Base-by-base conservation (phyloP, 2,113 vertebrate species). In the Stercorarius parasiticus region DNA sequence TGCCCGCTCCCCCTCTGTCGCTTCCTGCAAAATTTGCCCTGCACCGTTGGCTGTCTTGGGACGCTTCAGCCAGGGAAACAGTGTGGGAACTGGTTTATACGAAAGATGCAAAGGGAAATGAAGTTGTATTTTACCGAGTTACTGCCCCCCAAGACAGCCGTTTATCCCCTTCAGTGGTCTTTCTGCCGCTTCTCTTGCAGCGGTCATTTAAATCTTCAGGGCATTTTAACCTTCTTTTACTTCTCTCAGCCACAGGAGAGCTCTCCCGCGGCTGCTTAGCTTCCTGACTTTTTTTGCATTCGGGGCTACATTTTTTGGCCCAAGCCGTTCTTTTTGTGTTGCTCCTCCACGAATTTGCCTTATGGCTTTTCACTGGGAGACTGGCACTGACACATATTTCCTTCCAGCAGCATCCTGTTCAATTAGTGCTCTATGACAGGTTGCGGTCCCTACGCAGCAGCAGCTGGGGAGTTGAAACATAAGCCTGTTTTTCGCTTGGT, bases 401-500 rank as follows among this genome's bases (percentile, higher is more conserved):
- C 88, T 97, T 92, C 82, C 93, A 53, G 82, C 78, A 97, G 74
- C 85, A 95, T 97, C 86, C 96, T 96, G 92, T 96, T 98, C 97
- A 97, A 96, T 97, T 97, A 97, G 93, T 86, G 81, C 94, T 95
- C 74, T 88, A 83, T 96, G 95, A 74, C 91, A 97, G 80, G 91
- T 82, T 71, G 53, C 5, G 17, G 88, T 94, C 92, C 88, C 95
- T 91, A 77, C 92, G 87, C 86, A 78, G 92, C 91, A 86, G 93
- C 96, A 91, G 34, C 77, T 90, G 78, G 87, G 94, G 96, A 98
- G 52, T 77, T 66, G 95, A 96, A 97, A 97, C 90, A 97, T 74
- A 97, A 97, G 91, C 95, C 76, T 97, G 76, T 81, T 93, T 98
- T 97, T 97, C 93, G 66, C 97, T 92, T 96, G 84, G 94, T 97